Percentiles rank a stretch among this genome's conserved stretches.
Evolutionary conservation across 64 coral and sea anemone species (phyloP).

Genomic region (Montipora cactus): DNA sequence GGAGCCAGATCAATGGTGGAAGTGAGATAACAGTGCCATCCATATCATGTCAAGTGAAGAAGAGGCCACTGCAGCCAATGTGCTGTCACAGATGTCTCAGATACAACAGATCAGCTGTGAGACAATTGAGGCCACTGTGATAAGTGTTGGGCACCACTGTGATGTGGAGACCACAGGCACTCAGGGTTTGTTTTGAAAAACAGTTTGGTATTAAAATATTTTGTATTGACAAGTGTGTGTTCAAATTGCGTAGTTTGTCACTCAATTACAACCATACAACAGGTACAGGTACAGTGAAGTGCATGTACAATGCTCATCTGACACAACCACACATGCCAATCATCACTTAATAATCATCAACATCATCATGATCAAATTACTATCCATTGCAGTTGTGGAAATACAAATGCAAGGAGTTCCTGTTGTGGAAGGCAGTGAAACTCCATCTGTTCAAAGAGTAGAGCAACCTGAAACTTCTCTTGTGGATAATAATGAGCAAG

Average conservation of each 20-base stretch:
- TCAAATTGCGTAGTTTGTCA: too few species aligned
- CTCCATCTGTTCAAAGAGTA: constrained; percentile 36
- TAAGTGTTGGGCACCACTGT: constrained; percentile 98
- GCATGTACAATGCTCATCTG: too few species aligned
- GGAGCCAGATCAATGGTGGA: background rate
- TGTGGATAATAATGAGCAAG: background rate
- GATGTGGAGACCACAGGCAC: constrained; percentile 91
- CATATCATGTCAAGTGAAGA: constrained; percentile 99
- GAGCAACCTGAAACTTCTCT: background rate
- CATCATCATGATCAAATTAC: background rate
- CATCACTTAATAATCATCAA: background rate
- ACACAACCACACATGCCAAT: too few species aligned
- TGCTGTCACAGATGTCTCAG: constrained; percentile 98
- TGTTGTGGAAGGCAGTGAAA: constrained; percentile 36
- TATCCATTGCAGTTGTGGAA: constrained; percentile 1
- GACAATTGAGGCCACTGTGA: constrained; percentile 80
- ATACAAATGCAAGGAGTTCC: constrained; percentile 22
- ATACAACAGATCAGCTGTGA: constrained; percentile 88
- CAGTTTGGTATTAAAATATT: too few species aligned
- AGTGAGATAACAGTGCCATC: constrained; percentile 21
- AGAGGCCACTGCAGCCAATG: constrained; percentile 97
- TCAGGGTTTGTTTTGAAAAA: constrained; percentile 50
- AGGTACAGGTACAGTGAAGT: too few species aligned
- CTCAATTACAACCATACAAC: too few species aligned
- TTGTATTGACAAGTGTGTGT: too few species aligned